Evolutionary conservation across 2,797 vertebrate genomes (phyloP).

Genomic region (Peromyscus nudipes): DNA sequence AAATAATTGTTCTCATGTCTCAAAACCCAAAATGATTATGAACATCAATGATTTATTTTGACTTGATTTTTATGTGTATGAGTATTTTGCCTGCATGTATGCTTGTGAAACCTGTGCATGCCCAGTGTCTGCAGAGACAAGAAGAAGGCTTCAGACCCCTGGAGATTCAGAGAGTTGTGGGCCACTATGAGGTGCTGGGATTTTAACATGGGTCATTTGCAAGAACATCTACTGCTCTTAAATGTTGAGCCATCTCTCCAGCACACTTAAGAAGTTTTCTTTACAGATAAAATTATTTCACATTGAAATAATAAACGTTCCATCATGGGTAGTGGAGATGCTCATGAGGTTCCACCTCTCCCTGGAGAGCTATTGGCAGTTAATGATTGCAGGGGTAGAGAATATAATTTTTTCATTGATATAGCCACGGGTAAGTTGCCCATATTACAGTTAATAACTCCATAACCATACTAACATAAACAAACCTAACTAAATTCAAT

Average conservation of each 20-base stretch:
- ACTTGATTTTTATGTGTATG: not conserved
- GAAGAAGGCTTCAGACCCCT: not conserved
- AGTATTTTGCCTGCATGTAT: not conserved
- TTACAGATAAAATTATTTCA: not conserved
- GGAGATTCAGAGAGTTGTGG: not conserved
- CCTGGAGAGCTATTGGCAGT: not conserved
- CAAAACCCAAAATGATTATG: constrained; percentile 86
- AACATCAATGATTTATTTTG: not conserved
- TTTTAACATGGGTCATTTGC: not conserved
- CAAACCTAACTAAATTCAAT: not conserved
- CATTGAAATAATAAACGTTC: not conserved
- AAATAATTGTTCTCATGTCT: constrained; percentile 83
- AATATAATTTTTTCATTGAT: not conserved
- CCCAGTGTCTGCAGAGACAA: not conserved
- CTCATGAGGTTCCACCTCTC: not conserved
- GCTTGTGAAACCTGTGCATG: not conserved
- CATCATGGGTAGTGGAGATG: not conserved
- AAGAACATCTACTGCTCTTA: not conserved
- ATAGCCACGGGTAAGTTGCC: not conserved
- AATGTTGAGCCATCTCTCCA: not conserved
- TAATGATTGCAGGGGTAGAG: too few species aligned
- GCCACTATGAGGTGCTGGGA: not conserved
- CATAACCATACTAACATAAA: not conserved
- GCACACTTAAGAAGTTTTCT: not conserved
- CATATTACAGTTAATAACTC: not conserved